Percentiles rank a stretch among this genome's conserved stretches.
Conservation (phyloP, 2,113 vertebrate species). For the Felis chaus region DNA sequence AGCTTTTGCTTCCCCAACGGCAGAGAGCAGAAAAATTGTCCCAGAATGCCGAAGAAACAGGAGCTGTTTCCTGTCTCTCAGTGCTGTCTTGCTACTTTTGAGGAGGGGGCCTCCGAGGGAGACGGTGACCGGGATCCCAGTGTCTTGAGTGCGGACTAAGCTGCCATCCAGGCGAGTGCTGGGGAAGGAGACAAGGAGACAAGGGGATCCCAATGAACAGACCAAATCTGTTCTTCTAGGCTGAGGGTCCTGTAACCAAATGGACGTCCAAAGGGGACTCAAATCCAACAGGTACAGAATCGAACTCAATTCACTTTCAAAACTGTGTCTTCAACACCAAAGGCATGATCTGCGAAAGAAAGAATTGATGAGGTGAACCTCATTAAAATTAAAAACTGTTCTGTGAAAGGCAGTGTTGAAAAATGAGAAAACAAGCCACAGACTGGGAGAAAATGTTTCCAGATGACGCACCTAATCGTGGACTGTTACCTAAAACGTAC, state of each 20-base stretch:
- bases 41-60: not conserved
- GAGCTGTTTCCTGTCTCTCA: not conserved
- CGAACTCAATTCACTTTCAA: not conserved
- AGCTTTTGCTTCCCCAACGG: not conserved
- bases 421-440: not conserved
- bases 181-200: not conserved
- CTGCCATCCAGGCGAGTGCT: not conserved
- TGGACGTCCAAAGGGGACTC: not conserved
- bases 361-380: not conserved
- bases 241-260: too few relatives aligned
- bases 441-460: not conserved
- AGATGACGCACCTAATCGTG: not conserved
- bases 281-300: not conserved
- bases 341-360: not conserved
- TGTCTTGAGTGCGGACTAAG: not conserved
- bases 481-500: not conserved
- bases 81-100: not conserved
- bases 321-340: not conserved
- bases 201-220: not conserved
- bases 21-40: not conserved
- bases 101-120: not conserved
- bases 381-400: not conserved
- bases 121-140: not conserved
- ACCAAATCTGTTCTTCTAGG: not conserved
- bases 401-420: not conserved